phyloP scores from a whole-genome alignment of 1,140 invertebrate genomes.

The Zaprionus africanus region DNA sequence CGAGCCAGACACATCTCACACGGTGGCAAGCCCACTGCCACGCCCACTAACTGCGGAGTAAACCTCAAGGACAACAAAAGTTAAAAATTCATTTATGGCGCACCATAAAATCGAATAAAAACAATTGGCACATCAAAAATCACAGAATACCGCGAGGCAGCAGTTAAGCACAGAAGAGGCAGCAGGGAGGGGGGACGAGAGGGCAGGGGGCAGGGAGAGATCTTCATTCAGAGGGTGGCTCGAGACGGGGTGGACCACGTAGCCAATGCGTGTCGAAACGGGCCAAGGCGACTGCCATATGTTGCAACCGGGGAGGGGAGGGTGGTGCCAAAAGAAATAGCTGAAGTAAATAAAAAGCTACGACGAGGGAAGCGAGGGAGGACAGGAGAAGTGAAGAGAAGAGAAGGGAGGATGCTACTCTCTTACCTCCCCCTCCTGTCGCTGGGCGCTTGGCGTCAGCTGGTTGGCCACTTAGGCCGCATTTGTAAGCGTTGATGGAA shows the following conservation, averaged over 20 bases:
- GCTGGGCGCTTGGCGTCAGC: conserved; percentile 66
- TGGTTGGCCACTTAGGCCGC: conserved; percentile 83
- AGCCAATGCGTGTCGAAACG: conserved; percentile 39
- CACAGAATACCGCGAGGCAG: conserved; percentile 18
- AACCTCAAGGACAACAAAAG: conserved; percentile 66
- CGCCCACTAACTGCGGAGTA: background rate
- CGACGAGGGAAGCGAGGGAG: background rate
- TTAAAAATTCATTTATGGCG: conserved; percentile 79
- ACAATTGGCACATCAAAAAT: conserved; percentile 81
- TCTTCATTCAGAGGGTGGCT: conserved; percentile 54
- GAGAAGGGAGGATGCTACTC: background rate
- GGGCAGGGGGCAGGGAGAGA: conserved; percentile 37
- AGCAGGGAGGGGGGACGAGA: background rate
- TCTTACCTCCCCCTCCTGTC: background rate
- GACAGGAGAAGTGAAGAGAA: background rate
- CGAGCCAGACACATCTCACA: conserved; percentile 12
- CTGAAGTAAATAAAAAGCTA: conserved; percentile 72
- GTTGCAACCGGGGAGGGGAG: conserved; percentile 43
- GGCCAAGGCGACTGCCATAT: conserved; percentile 57
- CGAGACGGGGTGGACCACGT: conserved; percentile 32
- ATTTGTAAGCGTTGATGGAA: conserved; percentile 78
- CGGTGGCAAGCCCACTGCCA: conserved; percentile 19
- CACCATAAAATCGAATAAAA: conserved; percentile 81
- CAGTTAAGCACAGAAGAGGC: background rate
- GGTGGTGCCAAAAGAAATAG: conserved; percentile 56